These are phyloP conservation scores for Cyrtorhinus lividipennis DNA, from an alignment of 1,140 invertebrate species.

Conservation along the genomic window DNA sequence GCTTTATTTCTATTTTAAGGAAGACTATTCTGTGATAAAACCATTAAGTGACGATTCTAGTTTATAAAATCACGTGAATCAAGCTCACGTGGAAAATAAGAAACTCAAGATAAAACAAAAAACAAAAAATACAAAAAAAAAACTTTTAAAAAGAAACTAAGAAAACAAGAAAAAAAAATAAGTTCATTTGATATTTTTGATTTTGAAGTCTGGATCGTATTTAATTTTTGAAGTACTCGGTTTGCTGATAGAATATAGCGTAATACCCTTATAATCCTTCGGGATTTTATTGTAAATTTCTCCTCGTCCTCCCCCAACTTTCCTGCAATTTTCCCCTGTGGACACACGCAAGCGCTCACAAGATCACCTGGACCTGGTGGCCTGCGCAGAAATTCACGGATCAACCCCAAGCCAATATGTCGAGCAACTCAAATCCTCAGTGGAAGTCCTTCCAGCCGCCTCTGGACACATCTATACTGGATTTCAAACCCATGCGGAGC, in stretches of 20 bases:
- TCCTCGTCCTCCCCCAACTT: background rate
- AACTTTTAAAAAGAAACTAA: conserved; percentile 15
- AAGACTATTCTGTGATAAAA: conserved; percentile 26
- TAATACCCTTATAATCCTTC: background rate
- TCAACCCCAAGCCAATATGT: no score
- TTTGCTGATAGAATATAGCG: background rate
- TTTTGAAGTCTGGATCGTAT: background rate
- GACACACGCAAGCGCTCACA: no score
- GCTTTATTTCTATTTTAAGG: conserved; percentile 24
- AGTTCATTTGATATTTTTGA: background rate
- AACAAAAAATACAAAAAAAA: conserved; percentile 14
- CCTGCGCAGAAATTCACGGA: no score
- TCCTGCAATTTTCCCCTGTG: background rate
- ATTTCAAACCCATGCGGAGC: conserved; percentile 43
- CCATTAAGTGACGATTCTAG: conserved; percentile 15
- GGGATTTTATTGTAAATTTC: background rate
- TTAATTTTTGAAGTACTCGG: background rate
- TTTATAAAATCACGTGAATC: background rate
- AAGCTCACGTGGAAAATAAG: background rate
- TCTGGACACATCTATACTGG: conserved; percentile 52
- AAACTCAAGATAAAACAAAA: conserved; percentile 5
- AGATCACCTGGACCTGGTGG: no score
- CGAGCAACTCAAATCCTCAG: conserved; percentile 61
- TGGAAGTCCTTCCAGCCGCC: conserved; percentile 84
- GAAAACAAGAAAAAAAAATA: no score